Evolutionary conservation across 2,888 invertebrate genomes (phyloP), one percentile per base, ranked within the genome.

Genomic region (Phasia obesa): DNA sequence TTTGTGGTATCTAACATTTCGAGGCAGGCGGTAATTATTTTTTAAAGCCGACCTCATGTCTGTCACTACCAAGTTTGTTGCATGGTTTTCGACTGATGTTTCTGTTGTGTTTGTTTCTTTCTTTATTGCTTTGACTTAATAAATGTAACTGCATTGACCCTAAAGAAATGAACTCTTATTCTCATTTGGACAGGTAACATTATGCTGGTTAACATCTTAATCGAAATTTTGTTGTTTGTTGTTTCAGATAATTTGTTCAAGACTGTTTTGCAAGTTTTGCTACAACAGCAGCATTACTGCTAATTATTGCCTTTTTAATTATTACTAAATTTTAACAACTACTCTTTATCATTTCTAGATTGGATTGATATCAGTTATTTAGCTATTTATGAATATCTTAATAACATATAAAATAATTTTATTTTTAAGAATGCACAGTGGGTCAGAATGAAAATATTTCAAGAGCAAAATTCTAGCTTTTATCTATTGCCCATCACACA

Each of bases 11-110:
- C 70, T 73, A 84, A 86, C 77, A 78, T 75, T 84, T 65, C 73
- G 62, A 76, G 73, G 82, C 80, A 84, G 81, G 70, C 83, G 81
- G 85, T 86, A 86, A 86, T 86, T 86, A 86, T 86, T 85, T 70
- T n/a, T 82, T 59, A 74, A 42, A 75, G 84, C 60, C 84, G 85
- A 85, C 83, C 84, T 74, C 81, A 84, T 80, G 85, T 85, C 86
- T 85, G 85, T 84, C 83, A 83, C 62, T 83, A 74, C 49, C 80
- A 75, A 76, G 73, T 73, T 53, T 21, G 49, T 73, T 77, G 49
- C 69, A 62, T 77, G 71, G 49, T 23, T 76, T 69, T 47, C 21
- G 57, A 69, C 78, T 74, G 70, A 75, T 70, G 70, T 83, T 83
- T 73, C 51, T 42, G 57, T 42, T 65, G 44, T n/a, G 15, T 65